Conservation (phyloP, 1,140 invertebrate genomes). For the Bombus cullumanus region DNA sequence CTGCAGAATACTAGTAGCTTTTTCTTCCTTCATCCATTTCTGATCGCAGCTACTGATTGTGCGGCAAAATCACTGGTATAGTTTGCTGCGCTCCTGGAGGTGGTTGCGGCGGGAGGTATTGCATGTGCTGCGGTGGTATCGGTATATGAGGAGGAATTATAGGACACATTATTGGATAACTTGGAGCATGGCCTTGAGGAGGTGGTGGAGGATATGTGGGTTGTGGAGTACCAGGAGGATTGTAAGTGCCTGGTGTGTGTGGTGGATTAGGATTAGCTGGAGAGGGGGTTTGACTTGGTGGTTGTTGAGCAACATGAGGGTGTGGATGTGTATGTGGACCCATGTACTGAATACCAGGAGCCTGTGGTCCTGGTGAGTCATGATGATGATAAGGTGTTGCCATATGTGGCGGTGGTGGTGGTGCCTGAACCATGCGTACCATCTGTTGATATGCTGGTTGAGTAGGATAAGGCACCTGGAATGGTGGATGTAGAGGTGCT, state of each 20-base stretch:
- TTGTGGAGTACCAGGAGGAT: constrained; percentile 84
- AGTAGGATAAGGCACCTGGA: constrained; percentile 85
- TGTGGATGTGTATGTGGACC: constrained; percentile 83
- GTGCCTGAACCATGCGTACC: constrained; percentile 81
- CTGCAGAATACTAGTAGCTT: constrained; percentile 71
- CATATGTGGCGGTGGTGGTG: constrained; percentile 82
- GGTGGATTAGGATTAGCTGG: constrained; percentile 85
- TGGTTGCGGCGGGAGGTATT: constrained; percentile 82
- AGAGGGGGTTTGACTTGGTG: constrained; percentile 86
- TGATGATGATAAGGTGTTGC: constrained; percentile 85
- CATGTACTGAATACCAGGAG: constrained; percentile 85
- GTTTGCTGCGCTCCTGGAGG: constrained; percentile 83
- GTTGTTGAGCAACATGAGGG: constrained; percentile 81
- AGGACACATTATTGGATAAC: constrained; percentile 85
- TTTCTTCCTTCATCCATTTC: constrained; percentile 66
- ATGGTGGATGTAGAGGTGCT: constrained; percentile 86
- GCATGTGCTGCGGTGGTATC: constrained; percentile 82
- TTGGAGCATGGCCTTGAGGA: constrained; percentile 82
- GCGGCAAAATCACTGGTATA: constrained; percentile 82
- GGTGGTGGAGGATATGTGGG: constrained; percentile 83
- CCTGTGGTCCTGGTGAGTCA: constrained; percentile 83
- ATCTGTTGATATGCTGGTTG: constrained; percentile 83
- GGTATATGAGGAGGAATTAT: constrained; percentile 84
- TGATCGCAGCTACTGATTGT: constrained; percentile 80
- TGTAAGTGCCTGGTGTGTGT: constrained; percentile 84